Evolutionary conservation across 2,113 vertebrate genomes (phyloP), one percentile per base, ranked within the genome.

Genomic region (Nasalis larvatus): DNA sequence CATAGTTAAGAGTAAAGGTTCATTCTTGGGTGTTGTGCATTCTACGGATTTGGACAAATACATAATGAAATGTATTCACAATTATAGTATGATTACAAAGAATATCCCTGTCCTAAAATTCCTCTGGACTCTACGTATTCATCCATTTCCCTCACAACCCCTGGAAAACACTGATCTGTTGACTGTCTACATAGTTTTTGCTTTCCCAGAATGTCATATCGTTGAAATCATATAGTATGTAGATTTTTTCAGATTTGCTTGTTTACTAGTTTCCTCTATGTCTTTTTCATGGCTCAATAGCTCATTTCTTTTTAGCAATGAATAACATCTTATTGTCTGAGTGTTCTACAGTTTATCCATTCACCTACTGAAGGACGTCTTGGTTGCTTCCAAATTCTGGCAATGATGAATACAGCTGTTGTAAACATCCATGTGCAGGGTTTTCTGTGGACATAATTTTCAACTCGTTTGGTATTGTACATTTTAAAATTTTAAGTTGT

Each of bases 401-500:
- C 1, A 37, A 73, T 37, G 77, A 49, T 20, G 6, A 37, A 37
- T 52, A 60, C 58, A 45, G 12, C 8, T 63, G 23, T 13, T 73
- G 45, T 86, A 80, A 63, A 42, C 32, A 52, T 85, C 3, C 4
- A 23, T 60, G 9, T 23, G 30, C 20, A 80, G 23, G 17, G 13
- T 52, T 84, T 56, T 60, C 6, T 42, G 1, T 52, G 56, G 3
- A 80, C 12, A 92, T 21, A 14, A 14, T 40, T 73, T 90, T 80
- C 12, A 78, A 60, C 11, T 71, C 12, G 18, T 58, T 89, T 78
- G 21, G 27, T 71, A 7, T 30, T 74, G 1, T 23, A 42, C 1
- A 91, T 74, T 94, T 94, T 87, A 88, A 71, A 63, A 18, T 42
- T 82, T 93, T 91, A 95, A 47, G 11, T n/a, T 95, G 1, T 89